These are phyloP conservation scores for Drosophila tropicalis DNA, from an alignment of 1,140 invertebrate species.

Conservation along the genomic window DNA sequence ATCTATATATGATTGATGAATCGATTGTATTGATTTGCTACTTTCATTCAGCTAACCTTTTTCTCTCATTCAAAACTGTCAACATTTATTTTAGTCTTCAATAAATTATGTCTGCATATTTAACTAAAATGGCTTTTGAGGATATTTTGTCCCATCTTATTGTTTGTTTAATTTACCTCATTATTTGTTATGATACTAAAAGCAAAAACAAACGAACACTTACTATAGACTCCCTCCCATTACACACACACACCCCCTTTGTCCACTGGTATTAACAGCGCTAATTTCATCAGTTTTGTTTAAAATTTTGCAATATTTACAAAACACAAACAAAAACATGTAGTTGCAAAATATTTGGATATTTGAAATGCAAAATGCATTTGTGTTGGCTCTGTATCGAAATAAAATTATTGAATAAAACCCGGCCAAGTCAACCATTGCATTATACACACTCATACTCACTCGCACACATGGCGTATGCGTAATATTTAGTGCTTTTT, in stretches of 20 bases:
- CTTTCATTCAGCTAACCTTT: neutral
- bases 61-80: too few species aligned
- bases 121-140: neutral
- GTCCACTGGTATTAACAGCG: neutral
- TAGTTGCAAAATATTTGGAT: neutral
- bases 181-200: conserved; percentile 8
- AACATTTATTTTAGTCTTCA: too few species aligned
- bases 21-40: neutral
- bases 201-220: neutral
- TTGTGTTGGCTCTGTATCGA: conserved; percentile 34
- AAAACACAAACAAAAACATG: conserved; percentile 7
- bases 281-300: conserved; percentile 15
- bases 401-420: conserved; percentile 55
- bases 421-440: conserved; percentile 14
- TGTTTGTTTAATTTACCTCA: conserved; percentile 12
- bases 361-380: conserved; percentile 26
- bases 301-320: conserved; percentile 6
- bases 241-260: neutral
- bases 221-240: neutral
- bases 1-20: too few species aligned
- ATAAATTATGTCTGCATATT: neutral
- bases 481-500: conserved; percentile 59
- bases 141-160: neutral
- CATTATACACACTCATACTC: neutral
- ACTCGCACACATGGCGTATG: conserved; percentile 29